Conservation (phyloP, 1,140 invertebrate species). For the Ganaspis sp. region DNA sequence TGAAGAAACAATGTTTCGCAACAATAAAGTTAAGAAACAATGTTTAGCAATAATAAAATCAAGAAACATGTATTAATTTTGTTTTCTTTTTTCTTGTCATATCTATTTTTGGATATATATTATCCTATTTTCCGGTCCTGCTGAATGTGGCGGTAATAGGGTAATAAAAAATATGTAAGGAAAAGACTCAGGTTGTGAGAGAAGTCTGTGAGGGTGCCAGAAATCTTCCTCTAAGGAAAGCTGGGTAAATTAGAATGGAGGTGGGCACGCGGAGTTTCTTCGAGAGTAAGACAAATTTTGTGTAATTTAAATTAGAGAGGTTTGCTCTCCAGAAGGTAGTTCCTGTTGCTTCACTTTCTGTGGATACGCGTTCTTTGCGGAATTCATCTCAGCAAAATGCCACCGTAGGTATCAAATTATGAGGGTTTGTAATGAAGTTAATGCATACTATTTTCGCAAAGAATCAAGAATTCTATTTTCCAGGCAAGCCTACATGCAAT, state of each 20-base stretch:
- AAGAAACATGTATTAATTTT: neutral
- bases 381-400: neutral
- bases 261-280: slow-evolving; percentile 42
- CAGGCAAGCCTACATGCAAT: neutral
- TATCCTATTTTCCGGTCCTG: slow-evolving; percentile 7
- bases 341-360: slow-evolving; percentile 17
- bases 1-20: no score
- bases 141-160: slow-evolving; percentile 23
- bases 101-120: neutral
- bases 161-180: slow-evolving; percentile 21
- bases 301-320: slow-evolving; percentile 55
- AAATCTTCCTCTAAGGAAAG: slow-evolving; percentile 32
- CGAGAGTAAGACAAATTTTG: slow-evolving; percentile 60
- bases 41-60: neutral
- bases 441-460: neutral
- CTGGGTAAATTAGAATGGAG: slow-evolving; percentile 52
- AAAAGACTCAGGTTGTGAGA: neutral
- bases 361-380: neutral
- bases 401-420: slow-evolving; percentile 5
- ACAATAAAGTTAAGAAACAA: neutral
- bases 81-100: neutral
- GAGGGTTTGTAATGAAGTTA: neutral
- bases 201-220: slow-evolving; percentile 35
- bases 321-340: slow-evolving; percentile 1
- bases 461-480: neutral